Percentiles rank a stretch among this genome's conserved stretches.
These are phyloP conservation scores for Paradisaea rubra DNA, from an alignment of 2,113 vertebrate genomes.

Conservation along the genomic window DNA sequence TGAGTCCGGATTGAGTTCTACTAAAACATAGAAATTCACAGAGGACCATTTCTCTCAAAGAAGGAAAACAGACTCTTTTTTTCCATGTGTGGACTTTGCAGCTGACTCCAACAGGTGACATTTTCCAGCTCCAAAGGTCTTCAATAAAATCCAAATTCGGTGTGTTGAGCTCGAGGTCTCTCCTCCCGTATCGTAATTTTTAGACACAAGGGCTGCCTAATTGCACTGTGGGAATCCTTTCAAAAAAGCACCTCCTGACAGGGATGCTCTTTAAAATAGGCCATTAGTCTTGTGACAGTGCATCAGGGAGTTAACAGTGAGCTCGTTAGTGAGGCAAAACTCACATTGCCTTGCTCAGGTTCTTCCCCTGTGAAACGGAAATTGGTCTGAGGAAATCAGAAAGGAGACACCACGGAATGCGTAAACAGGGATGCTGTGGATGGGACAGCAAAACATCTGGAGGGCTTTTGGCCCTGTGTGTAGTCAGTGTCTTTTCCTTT, in stretches of 20 bases:
- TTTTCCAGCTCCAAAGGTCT: not conserved
- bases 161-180: not conserved
- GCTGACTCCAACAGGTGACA: not conserved
- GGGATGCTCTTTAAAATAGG: not conserved
- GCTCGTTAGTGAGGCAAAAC: not conserved
- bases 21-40: not conserved
- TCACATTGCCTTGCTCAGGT: not conserved
- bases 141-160: not conserved
- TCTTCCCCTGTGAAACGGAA: not conserved
- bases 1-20: not conserved
- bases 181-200: not conserved
- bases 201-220: not conserved
- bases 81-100: not conserved
- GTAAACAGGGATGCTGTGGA: not conserved
- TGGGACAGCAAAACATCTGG: not conserved
- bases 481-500: not conserved
- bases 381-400: not conserved
- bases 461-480: not conserved
- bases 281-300: not conserved
- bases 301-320: not conserved
- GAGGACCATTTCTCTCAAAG: not conserved
- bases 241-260: not conserved
- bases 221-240: not conserved
- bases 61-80: not conserved
- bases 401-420: not conserved